Base-by-base conservation (phyloP, 2,797 vertebrate species). In the Vespertilio murinus region DNA sequence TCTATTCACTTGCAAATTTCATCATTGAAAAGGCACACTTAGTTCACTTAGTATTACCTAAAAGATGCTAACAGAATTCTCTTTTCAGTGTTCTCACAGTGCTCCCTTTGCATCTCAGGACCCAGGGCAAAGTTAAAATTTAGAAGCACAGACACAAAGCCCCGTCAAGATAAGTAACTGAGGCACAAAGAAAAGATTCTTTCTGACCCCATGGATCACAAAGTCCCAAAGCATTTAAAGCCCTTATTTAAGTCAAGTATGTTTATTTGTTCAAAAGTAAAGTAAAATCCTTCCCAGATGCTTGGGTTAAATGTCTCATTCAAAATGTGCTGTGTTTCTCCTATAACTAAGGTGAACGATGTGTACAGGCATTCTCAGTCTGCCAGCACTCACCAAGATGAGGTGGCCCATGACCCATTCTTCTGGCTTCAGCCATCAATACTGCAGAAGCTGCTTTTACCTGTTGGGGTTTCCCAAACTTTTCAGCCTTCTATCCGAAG, bases 1-100 rank as follows among this genome's bases (percentile, higher is more conserved):
- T 33, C 30, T 23, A 70, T 75, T 87, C 77, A 79, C 20, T 84
- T 91, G 40, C 40, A 90, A 70, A 94, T 87, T 64, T 74, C 42
- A 38, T 56, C 35, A 74, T 35, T 35, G 61, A 79, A 64, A 94
- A 79, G 23, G 35, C 12, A 45, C 49, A 30, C 11, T 86, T 67
- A 75, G 18, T 30, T 70, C 79, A 64, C 40, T 78, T 65, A 90
- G 40, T 61, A 59, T 82, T 16, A 79, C 22, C 28, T 35, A 69
- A 73, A 89, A 92, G 49, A 86, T 33, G 47, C 35, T 47, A 82
- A 64, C 59, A 90, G 47, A 59, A 67, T 75, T 83, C 47, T 81
- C 13, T 87, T 80, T 61, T 67, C 59, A 84, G 42, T 5, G 0
- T 67, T 79, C 65, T 74, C 61, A 52, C 5, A 64, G 18, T 10